Percentiles rank a stretch among this genome's conserved stretches.
These are phyloP conservation scores for Threskiornis aethiopicus DNA, from an alignment of 2,797 vertebrate genomes.

Conservation along the genomic window DNA sequence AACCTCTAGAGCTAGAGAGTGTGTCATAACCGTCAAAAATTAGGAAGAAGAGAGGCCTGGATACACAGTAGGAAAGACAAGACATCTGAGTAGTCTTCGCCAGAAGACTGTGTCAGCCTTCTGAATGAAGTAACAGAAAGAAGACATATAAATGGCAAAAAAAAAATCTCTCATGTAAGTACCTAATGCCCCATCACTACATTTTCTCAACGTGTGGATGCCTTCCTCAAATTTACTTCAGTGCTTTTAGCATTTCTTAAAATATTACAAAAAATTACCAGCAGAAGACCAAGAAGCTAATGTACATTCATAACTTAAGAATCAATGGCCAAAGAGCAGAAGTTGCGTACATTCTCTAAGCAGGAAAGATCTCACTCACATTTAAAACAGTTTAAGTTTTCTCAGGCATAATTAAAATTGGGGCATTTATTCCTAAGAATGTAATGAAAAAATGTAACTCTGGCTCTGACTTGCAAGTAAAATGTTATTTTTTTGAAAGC, in stretches of 20 bases:
- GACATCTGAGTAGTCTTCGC: background rate
- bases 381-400: background rate
- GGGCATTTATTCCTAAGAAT: background rate
- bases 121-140: background rate
- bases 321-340: background rate
- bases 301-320: background rate
- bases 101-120: background rate
- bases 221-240: background rate
- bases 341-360: background rate
- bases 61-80: background rate
- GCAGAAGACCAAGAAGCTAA: background rate
- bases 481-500: background rate
- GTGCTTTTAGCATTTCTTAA: background rate
- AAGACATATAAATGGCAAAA: background rate
- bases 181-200: background rate
- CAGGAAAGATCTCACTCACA: background rate
- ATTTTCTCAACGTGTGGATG: background rate
- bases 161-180: background rate
- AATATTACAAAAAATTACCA: background rate
- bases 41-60: background rate
- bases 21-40: background rate
- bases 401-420: background rate
- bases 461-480: background rate
- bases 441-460: background rate
- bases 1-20: background rate